Conservation (phyloP, 2,797 vertebrate genomes). For the Hippoglossus hippoglossus region DNA sequence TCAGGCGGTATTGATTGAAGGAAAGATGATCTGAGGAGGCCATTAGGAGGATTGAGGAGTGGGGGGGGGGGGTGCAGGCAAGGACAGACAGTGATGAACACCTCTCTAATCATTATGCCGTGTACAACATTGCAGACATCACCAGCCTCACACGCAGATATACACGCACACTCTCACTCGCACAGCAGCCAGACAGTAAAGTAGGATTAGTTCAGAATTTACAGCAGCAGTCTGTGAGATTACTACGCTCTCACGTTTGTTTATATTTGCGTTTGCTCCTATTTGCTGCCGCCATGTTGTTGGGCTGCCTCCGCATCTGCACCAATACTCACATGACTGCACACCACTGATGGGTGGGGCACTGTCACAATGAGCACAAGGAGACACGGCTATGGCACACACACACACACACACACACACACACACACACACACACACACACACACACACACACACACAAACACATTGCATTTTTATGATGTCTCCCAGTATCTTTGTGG, state of each 20-base stretch:
- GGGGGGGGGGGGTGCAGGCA: conserved; percentile 19
- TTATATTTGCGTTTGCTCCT: conserved; percentile 40
- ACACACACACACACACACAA: conserved; percentile 10
- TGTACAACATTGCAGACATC: conserved; percentile 48
- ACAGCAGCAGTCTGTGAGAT: conserved; percentile 23
- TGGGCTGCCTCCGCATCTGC: conserved; percentile 51
- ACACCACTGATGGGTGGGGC: conserved; percentile 70
- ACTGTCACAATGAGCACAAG: conserved; percentile 63
- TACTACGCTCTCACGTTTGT: conserved; percentile 31
- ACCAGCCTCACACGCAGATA: conserved; percentile 44
- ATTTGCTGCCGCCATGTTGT: conserved; percentile 57
- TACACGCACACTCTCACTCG: background rate
- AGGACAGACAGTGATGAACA: conserved; percentile 65
- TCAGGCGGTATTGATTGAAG: conserved; percentile 77
- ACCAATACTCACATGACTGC: conserved; percentile 57
- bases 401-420: conserved; percentile 24
- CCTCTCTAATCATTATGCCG: conserved; percentile 70
- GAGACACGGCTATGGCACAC: conserved; percentile 30
- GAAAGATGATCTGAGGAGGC: conserved; percentile 74
- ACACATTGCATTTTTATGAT: conserved; percentile 40
- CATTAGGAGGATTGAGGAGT: conserved; percentile 69
- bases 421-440: conserved; percentile 24
- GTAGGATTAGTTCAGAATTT: conserved; percentile 51
- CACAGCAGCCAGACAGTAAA: conserved; percentile 8
- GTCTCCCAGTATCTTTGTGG: conserved; percentile 46